phyloP scores from a whole-genome alignment of 2,888 invertebrate species.

The Cerastoderma edule region DNA sequence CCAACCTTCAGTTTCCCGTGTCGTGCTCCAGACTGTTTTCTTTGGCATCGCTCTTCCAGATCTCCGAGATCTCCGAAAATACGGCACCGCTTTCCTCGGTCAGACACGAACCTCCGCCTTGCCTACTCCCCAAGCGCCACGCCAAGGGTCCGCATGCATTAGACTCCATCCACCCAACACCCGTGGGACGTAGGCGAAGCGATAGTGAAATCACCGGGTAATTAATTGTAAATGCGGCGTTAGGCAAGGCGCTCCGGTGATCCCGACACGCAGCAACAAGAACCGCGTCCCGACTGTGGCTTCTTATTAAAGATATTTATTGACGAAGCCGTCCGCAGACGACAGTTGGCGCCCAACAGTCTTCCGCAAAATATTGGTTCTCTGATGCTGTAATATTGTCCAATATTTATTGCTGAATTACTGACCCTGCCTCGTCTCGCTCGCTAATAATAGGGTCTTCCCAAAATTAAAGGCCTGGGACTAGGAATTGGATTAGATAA shows the following conservation, averaged over 20 bases:
- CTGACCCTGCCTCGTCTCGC: constrained; percentile 13
- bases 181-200: constrained; percentile 7
- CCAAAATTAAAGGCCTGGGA: no score
- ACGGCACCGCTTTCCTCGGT: no score
- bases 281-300: constrained; percentile 21
- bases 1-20: no score
- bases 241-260: constrained; percentile 17
- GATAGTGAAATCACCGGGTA: constrained; percentile 15
- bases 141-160: no score
- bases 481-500: no score
- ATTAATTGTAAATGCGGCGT: constrained; percentile 28
- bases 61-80: no score
- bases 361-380: constrained; percentile 51
- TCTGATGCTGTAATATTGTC: constrained; percentile 42
- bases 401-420: constrained; percentile 45
- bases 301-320: constrained; percentile 34
- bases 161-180: no score
- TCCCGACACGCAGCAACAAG: constrained; percentile 7
- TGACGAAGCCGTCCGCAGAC: constrained; percentile 30
- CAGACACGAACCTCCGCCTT: no score
- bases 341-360: constrained; percentile 48
- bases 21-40: no score
- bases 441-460: no score
- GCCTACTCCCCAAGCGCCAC: no score
- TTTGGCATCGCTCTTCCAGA: no score